Evolutionary conservation across 2,888 invertebrate species (phyloP).

Genomic region (Sinopyrophorus schimmeli): DNA sequence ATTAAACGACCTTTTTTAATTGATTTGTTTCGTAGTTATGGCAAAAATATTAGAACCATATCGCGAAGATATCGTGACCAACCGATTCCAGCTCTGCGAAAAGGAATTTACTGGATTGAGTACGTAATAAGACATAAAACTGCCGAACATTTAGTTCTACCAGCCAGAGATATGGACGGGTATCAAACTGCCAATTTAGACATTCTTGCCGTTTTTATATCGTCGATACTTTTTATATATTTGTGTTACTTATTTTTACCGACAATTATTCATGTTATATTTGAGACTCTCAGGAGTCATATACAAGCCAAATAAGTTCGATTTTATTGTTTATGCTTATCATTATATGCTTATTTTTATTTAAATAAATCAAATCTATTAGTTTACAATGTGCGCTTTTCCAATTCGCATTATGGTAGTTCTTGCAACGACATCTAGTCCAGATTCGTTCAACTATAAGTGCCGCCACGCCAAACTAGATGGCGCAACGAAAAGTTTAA

Average conservation of each 20-base stretch:
- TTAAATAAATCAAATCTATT: too few relatives aligned
- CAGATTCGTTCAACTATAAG: too few relatives aligned
- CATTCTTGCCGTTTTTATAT: slow-evolving; percentile 23
- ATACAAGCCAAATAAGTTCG: slow-evolving; percentile 19
- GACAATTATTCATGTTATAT: neutral
- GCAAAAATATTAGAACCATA: slow-evolving; percentile 28
- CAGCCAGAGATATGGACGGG: slow-evolving; percentile 31
- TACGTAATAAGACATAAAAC: slow-evolving; percentile 33
- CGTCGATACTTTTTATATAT: slow-evolving; percentile 9
- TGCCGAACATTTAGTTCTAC: slow-evolving; percentile 29
- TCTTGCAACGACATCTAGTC: too few relatives aligned
- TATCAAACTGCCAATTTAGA: slow-evolving; percentile 34
- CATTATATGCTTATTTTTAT: too few relatives aligned
- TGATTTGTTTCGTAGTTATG: slow-evolving; percentile 32
- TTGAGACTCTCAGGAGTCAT: slow-evolving; percentile 11
- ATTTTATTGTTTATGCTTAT: neutral
- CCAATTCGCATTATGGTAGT: too few relatives aligned
- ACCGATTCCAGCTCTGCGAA: slow-evolving; percentile 32
- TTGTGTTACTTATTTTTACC: slow-evolving; percentile 20
- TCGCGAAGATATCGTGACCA: slow-evolving; percentile 36
- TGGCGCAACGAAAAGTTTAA: too few relatives aligned
- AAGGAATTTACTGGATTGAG: slow-evolving; percentile 37
- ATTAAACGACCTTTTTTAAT: neutral
- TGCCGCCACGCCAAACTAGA: too few relatives aligned
- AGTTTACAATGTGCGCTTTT: too few relatives aligned